A percentile compares a stretch with the other conserved stretches of the same genome.
phyloP scores from a whole-genome alignment of 1,140 invertebrate species.

The honey bee (Apis mellifera) region DNA sequence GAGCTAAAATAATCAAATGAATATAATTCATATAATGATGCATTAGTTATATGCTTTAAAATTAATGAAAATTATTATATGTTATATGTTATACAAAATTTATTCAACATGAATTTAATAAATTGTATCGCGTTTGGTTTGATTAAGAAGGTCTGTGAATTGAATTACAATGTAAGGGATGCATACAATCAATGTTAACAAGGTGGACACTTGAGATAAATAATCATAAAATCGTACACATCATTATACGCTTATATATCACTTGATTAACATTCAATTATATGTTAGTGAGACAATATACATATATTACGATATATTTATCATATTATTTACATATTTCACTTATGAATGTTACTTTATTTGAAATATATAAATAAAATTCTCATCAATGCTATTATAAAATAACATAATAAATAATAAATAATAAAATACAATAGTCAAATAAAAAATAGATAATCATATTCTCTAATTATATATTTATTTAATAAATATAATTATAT shows the following conservation, averaged over 20 bases:
- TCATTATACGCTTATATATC: not conserved
- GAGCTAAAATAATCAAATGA: too few species aligned
- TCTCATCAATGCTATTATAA: too few species aligned
- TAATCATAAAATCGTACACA: not conserved
- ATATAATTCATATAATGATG: too few species aligned
- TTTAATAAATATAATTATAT: too few species aligned
- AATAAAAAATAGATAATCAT: not conserved
- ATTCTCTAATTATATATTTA: not conserved
- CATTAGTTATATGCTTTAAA: not conserved
- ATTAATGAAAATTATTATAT: not conserved
- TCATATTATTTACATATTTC: not conserved
- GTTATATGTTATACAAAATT: not conserved
- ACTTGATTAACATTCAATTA: not conserved
- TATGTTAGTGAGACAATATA: not conserved
- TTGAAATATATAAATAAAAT: not conserved
- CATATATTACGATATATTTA: too few species aligned
- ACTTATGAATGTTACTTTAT: not conserved
- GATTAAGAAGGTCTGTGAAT: not conserved
- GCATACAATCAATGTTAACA: not conserved
- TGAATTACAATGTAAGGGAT: not conserved
- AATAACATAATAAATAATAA: not conserved
- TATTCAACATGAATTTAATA: not conserved
- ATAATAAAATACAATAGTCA: not conserved
- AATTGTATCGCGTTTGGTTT: not conserved
- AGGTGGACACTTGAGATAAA: not conserved